A percentile compares a stretch with the other conserved stretches of the same genome.
Conservation (phyloP, 2,888 invertebrate species). For the Amiota mariae region DNA sequence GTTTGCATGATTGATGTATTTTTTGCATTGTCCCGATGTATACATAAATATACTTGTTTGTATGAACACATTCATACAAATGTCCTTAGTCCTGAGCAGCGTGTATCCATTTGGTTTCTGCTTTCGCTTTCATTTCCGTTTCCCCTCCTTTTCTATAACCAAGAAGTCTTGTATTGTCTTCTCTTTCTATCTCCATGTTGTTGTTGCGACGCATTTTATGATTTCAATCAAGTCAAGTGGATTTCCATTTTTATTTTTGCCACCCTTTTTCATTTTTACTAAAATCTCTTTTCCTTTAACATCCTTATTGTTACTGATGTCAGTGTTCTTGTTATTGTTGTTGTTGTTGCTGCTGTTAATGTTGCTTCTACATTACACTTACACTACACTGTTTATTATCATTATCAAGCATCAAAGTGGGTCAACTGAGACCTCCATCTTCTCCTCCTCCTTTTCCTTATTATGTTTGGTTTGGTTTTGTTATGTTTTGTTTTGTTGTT, state of each 20-base stretch:
- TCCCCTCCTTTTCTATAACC: conserved; percentile 48
- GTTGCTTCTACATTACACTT: not conserved
- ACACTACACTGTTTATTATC: conserved; percentile 39
- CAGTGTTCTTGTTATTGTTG: not conserved
- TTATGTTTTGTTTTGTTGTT: no score
- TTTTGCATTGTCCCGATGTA: conserved; percentile 18
- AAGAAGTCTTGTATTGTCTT: conserved; percentile 5
- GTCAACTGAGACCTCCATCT: conserved; percentile 39
- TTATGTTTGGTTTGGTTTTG: no score
- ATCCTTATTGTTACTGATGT: conserved; percentile 34
- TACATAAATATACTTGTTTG: not conserved
- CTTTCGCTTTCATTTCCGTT: conserved; percentile 30
- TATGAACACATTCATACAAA: conserved; percentile 2
- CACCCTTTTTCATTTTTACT: conserved; percentile 14
- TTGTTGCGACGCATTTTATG: conserved; percentile 52
- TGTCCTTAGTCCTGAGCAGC: conserved; percentile 22
- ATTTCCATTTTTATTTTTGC: conserved; percentile 55
- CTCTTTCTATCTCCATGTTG: conserved; percentile 6
- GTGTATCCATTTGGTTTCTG: conserved; percentile 15
- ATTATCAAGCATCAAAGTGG: conserved; percentile 49
- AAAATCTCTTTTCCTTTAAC: no score
- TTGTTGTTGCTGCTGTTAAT: not conserved
- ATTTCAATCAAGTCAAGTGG: conserved; percentile 67
- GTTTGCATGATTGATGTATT: conserved; percentile 30
- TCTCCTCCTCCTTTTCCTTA: not conserved